Evolutionary conservation across 1,140 invertebrate species (phyloP).

Genomic region (Drosophila repleta): DNA sequence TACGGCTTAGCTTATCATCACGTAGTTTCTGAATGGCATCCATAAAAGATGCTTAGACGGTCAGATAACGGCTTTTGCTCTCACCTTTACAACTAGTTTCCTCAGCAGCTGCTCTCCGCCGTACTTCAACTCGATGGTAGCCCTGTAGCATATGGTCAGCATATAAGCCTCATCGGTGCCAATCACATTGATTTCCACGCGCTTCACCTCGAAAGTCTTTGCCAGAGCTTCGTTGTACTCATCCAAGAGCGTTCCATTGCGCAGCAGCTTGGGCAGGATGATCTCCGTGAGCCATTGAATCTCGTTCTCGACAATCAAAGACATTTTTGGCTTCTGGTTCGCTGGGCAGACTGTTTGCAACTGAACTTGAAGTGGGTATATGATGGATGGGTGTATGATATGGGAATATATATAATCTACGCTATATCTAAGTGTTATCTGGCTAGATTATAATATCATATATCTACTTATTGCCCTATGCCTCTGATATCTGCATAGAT

Average conservation of each 20-base stretch:
- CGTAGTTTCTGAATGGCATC: background rate
- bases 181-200: constrained; percentile 60
- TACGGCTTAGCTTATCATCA: background rate
- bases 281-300: constrained; percentile 45
- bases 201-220: constrained; percentile 37
- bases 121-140: constrained; percentile 50
- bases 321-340: constrained; percentile 34
- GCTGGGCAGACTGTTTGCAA: background rate
- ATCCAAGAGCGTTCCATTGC: constrained; percentile 45
- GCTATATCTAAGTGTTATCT: background rate
- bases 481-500: too few relatives aligned
- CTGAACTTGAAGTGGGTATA: background rate
- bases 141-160: constrained; percentile 68
- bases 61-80: background rate
- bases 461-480: background rate
- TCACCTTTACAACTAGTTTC: constrained; percentile 73
- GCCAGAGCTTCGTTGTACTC: constrained; percentile 33
- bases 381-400: background rate
- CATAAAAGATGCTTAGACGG: background rate
- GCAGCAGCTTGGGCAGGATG: constrained; percentile 50
- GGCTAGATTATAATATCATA: too few relatives aligned
- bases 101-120: constrained; percentile 16
- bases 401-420: background rate
- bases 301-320: constrained; percentile 41
- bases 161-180: constrained; percentile 71